Percentiles rank a stretch among this genome's conserved stretches.
Evolutionary conservation across 2,797 vertebrate species (phyloP).

Genomic region (Phalanger gymnotis): DNA sequence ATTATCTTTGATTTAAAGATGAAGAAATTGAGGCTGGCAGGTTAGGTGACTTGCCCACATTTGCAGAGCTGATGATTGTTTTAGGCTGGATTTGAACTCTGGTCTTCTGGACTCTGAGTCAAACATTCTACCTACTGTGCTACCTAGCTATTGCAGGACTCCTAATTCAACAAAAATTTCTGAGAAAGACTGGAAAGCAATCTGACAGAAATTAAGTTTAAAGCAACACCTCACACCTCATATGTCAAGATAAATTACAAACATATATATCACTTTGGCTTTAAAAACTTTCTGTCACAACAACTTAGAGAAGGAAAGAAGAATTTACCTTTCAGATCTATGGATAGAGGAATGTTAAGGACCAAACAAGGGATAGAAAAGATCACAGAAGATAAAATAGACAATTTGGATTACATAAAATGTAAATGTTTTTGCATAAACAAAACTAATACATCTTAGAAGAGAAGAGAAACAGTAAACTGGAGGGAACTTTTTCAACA

Average conservation of each 20-base stretch:
- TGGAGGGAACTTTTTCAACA: too few species aligned
- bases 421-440: background rate
- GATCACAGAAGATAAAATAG: background rate
- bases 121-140: background rate
- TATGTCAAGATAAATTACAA: background rate
- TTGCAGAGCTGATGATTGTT: background rate
- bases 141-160: background rate
- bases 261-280: background rate
- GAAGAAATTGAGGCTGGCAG: background rate
- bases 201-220: background rate
- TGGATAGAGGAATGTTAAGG: background rate
- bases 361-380: background rate
- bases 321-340: background rate
- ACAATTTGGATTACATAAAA: background rate
- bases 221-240: background rate
- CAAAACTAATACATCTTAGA: background rate
- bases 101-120: background rate
- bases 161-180: background rate
- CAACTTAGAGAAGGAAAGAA: background rate
- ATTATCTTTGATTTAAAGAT: background rate
- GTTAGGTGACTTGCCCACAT: background rate
- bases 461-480: background rate
- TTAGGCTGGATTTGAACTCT: background rate
- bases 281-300: background rate
- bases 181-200: background rate